Evolutionary conservation across 1,140 invertebrate species (phyloP).

Genomic region (Zaprionus davidi): DNA sequence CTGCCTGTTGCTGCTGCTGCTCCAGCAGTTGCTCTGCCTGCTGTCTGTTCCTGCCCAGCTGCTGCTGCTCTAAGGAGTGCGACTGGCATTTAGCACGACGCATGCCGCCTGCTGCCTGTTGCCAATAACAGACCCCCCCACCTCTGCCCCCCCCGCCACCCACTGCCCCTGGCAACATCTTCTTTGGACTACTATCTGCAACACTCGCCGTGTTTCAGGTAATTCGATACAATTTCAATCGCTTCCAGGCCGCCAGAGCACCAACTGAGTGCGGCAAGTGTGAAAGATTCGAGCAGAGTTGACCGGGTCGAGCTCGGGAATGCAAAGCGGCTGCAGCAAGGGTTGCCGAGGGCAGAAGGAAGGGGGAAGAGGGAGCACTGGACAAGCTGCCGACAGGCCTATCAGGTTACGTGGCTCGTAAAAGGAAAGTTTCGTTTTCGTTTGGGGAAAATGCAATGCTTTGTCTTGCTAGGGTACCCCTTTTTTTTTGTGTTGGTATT

Average conservation of each 20-base stretch:
- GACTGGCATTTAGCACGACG: conserved; percentile 60
- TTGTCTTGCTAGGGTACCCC: conserved; percentile 18
- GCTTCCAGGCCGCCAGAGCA: conserved; percentile 41
- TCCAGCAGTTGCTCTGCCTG: neutral
- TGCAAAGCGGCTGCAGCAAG: conserved; percentile 4
- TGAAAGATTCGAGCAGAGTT: conserved; percentile 69
- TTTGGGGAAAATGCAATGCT: conserved; percentile 45
- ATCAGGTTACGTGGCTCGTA: conserved; percentile 61
- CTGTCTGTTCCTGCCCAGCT: conserved; percentile 11
- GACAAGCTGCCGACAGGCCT: conserved; percentile 59
- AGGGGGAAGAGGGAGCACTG: too few relatives aligned
- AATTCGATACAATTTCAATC: conserved; percentile 76
- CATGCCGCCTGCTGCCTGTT: conserved; percentile 47
- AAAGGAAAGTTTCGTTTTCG: conserved; percentile 59
- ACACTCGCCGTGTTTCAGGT: conserved; percentile 59
- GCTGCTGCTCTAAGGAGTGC: conserved; percentile 39
- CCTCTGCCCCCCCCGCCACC: conserved; percentile 22
- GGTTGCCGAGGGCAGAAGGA: neutral
- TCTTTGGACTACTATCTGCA: conserved; percentile 32
- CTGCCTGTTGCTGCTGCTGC: neutral
- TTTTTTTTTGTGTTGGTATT: conserved; percentile 33
- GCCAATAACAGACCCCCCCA: neutral
- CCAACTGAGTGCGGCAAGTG: conserved; percentile 76
- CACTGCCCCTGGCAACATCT: conserved; percentile 21
- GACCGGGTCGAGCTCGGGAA: conserved; percentile 40